These are phyloP conservation scores for Melinopterus prodromus DNA, from an alignment of 2,888 invertebrate species.

Conservation along the genomic window DNA sequence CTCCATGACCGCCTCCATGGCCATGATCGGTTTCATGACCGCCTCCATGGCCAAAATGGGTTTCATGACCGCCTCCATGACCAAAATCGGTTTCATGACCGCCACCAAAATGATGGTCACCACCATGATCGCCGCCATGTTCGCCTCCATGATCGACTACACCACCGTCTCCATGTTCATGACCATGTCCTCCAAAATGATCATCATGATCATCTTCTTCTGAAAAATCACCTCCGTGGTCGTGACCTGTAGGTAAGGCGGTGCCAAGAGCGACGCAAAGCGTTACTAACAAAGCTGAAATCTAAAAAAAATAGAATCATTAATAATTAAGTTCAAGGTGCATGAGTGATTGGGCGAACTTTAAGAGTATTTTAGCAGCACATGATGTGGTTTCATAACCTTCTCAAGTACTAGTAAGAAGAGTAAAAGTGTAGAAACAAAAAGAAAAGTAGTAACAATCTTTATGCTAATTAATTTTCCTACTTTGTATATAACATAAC, in stretches of 20 bases:
- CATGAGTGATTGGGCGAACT: too few species aligned
- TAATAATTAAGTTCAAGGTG: background rate
- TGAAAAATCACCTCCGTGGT: background rate
- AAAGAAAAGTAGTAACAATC: too few species aligned
- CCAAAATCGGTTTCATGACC: too few species aligned
- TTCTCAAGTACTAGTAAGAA: too few species aligned
- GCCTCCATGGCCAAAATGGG: conserved; percentile 6
- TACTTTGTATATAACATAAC: too few species aligned
- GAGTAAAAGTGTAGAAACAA: too few species aligned
- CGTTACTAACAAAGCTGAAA: background rate
- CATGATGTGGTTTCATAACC: too few species aligned
- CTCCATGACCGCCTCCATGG: background rate
- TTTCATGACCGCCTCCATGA: conserved; percentile 24
- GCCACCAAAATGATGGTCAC: too few species aligned
- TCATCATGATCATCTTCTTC: background rate
- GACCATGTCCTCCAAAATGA: background rate
- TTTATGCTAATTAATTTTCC: too few species aligned
- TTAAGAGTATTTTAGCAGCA: too few species aligned
- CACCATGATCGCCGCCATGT: background rate
- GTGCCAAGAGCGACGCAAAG: background rate
- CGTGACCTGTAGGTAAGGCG: background rate
- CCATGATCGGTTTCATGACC: conserved; percentile 14
- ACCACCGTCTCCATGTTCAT: background rate
- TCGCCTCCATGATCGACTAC: background rate
- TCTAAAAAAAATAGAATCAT: background rate